Evolutionary conservation across 2,888 invertebrate species (phyloP).

Genomic region (Amorpha juglandis): DNA sequence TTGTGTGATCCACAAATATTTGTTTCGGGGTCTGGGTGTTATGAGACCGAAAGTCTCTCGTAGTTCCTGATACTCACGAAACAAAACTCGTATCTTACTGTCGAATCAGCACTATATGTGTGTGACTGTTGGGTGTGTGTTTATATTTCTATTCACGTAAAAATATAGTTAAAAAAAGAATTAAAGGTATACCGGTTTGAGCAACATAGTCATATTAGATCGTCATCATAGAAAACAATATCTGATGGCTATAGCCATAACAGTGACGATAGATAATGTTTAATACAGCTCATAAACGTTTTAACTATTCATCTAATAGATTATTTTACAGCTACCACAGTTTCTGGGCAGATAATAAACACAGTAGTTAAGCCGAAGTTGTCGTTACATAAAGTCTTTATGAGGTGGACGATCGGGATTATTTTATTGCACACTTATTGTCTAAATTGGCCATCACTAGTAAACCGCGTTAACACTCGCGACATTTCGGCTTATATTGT

Average conservation of each 20-base stretch:
- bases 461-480: not conserved
- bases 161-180: not conserved
- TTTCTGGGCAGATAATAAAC: slow-evolving; percentile 23
- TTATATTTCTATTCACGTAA: too few relatives aligned
- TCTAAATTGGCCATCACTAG: slow-evolving; percentile 38
- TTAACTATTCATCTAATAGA: slow-evolving; percentile 12
- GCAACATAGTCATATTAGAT: not conserved
- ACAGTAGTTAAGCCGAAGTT: slow-evolving; percentile 33
- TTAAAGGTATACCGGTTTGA: not conserved
- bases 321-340: slow-evolving; percentile 12
- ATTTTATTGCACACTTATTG: slow-evolving; percentile 36
- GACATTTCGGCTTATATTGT: not conserved
- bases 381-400: slow-evolving; percentile 36
- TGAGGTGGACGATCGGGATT: slow-evolving; percentile 40
- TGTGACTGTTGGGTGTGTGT: too few relatives aligned
- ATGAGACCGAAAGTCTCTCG: too few relatives aligned
- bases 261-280: not conserved
- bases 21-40: too few relatives aligned
- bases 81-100: too few relatives aligned
- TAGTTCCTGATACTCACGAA: too few relatives aligned
- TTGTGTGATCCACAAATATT: too few relatives aligned
- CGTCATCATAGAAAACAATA: not conserved
- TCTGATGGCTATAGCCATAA: not conserved
- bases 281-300: slow-evolving; percentile 3
- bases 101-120: too few relatives aligned